Base-by-base conservation (phyloP, 2,888 invertebrate species). In the Coronaproctus castanopsis region DNA sequence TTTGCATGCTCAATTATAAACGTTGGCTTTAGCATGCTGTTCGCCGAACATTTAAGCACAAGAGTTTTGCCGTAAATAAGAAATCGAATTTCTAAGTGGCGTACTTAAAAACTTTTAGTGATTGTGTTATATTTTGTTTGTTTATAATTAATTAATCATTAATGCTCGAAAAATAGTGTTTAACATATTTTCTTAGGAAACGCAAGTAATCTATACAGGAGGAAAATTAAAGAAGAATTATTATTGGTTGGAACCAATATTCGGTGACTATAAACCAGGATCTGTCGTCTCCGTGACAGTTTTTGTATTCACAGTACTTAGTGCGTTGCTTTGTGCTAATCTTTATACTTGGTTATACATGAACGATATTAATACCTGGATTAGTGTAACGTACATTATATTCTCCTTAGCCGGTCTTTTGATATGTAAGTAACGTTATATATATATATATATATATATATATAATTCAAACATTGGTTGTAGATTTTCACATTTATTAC, bases 201-300 rank as follows among this genome's bases (percentile, higher is more conserved):
- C 36, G 36, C 52, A 52, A 56, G 61, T 61, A 49, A 60, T 66
- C 8, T 64, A 66, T 21, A 64, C 64, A n/a, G 67, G 85, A n/a
- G 90, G 90, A 2, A 81, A 82, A 21, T 73, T 91, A 24, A 80
- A 83, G 59, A 75, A 82, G 0, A 67, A 65, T 23, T 85, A 85
- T 67, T 77, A 80, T 21, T 85, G 85, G 80, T 68, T 91, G 61
- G 82, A 82, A 62, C 81, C 85, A 0, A 67, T 84, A 5, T 75
- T 85, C 1, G 84, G 85, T 0, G 78, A 80, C n/a, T 80, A 82
- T 62, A 81, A 83, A 36, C 85, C 88, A 0, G 89, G 89, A 0
- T 77, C 78, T 8, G 84, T 83, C 0, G 86, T 87, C 0, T 79
- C 83, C 0, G 76, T 77, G 22, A 78, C 83, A n/a, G 83, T 87